Evolutionary conservation across 2,797 vertebrate genomes (phyloP), one percentile per base, ranked within the genome.

Genomic region (Trichosurus vulpecula): DNA sequence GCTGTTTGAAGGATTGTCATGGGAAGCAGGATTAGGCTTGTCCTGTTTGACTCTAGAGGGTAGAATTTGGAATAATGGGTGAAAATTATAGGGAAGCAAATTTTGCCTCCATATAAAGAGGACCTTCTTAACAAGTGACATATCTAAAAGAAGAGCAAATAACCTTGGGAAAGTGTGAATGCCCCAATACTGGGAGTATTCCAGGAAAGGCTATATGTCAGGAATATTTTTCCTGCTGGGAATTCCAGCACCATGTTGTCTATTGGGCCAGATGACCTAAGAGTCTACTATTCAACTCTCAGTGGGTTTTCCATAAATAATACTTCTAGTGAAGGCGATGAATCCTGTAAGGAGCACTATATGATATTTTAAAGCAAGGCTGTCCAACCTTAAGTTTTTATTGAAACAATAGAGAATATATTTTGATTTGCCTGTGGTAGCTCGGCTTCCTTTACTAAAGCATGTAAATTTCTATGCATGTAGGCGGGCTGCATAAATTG

Each of bases 271-370:
- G 8, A 81, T 47, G 41, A 81, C 9, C 74, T 47, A 81, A 47
- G 22, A 81, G 19, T 27, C n/a, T 81, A 81, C 2, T 81, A 2
- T 81, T 81, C 22, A 81, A 10, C 9, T 81, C n/a, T 47, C n/a
- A 81, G 53, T 25, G 19, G n/a, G 25, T 96, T 94, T 94, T 19
- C 47, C 11, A 51, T 74, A 57, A 91, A 52, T 87, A 30, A 14
- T 58, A 2, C 8, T 81, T 54, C 52, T 25, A 58, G 91, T 94
- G 54, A 30, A 31, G 22, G 19, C 52, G 54, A 74, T 53, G 22
- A 95, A 91, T 92, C 61, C 13, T 47, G 31, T n/a, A 87, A 93
- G 81, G 91, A 55, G 52, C 35, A 53, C 57, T 30, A 95, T 19
- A 1, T 90, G 92, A 96, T 89, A n/a, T n/a, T n/a, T n/a, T n/a